Conservation (phyloP, 2,797 vertebrate genomes). For the Gymnoscopelus microlampas region DNA sequence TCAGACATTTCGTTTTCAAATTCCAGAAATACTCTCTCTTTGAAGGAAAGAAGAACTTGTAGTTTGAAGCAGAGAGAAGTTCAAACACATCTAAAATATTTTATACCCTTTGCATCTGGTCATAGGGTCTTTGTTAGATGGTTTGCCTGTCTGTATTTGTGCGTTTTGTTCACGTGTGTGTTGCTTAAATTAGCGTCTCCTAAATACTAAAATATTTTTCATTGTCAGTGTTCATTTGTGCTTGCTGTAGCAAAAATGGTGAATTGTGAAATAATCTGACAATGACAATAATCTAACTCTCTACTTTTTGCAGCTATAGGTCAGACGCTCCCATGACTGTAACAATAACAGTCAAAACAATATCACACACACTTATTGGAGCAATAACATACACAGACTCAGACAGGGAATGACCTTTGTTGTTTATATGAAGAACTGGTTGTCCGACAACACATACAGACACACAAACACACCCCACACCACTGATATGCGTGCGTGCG, state of each 20-base stretch:
- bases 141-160: too few species aligned
- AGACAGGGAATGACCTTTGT: constrained; percentile 76
- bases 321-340: constrained; percentile 57
- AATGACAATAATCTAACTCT: constrained; percentile 66
- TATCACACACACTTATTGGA: constrained; percentile 69
- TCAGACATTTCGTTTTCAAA: not conserved
- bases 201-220: not conserved
- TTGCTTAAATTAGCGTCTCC: not conserved
- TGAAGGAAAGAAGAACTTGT: not conserved
- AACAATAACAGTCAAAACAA: constrained; percentile 76
- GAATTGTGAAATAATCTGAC: constrained; percentile 48
- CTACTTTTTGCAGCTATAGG: constrained; percentile 65
- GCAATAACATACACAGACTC: constrained; percentile 61
- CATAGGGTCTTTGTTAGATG: not conserved
- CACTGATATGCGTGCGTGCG: constrained; percentile 31
- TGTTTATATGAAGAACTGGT: constrained; percentile 70
- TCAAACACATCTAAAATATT: not conserved
- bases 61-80: not conserved
- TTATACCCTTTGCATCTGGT: not conserved
- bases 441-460: constrained; percentile 38
- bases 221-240: not conserved
- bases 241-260: constrained; percentile 9
- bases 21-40: not conserved
- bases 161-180: not conserved
- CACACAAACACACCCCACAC: not conserved